These are phyloP conservation scores for Athene cunicularia DNA, from an alignment of 2,113 vertebrate species.

Conservation along the genomic window DNA sequence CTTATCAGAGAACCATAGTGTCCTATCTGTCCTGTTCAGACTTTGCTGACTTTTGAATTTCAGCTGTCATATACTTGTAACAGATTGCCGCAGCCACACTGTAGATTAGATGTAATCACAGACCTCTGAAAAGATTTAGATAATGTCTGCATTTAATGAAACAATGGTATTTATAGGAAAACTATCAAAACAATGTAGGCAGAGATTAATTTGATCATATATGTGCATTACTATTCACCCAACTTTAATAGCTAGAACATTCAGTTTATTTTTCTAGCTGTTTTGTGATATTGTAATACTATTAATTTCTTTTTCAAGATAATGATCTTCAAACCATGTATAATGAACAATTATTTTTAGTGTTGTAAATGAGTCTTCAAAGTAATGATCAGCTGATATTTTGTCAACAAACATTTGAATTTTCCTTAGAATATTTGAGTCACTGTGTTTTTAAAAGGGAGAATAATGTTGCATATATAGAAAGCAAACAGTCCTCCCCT, in stretches of 20 bases:
- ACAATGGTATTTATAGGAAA: background rate
- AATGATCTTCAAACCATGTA: background rate
- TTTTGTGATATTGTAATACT: background rate
- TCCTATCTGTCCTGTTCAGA: background rate
- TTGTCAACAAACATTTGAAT: background rate
- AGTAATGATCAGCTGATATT: background rate
- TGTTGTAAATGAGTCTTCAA: background rate
- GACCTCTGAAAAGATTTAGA: background rate
- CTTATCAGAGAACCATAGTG: background rate
- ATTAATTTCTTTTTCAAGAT: background rate
- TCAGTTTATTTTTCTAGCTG: background rate
- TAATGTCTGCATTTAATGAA: background rate
- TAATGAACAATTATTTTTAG: background rate
- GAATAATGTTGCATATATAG: background rate
- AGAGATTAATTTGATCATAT: background rate
- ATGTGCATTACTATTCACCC: background rate
- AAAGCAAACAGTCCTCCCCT: background rate
- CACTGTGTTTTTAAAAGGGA: background rate
- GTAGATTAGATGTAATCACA: background rate
- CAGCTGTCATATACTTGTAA: background rate
- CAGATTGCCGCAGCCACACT: rapidly evolving
- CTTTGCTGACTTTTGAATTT: background rate
- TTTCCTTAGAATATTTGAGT: background rate
- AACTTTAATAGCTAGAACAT: background rate
- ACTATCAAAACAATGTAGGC: background rate